Percentiles rank a stretch among this genome's conserved stretches.
These are phyloP conservation scores for Dorcus hopei DNA, from an alignment of 2,888 invertebrate species.

Conservation along the genomic window DNA sequence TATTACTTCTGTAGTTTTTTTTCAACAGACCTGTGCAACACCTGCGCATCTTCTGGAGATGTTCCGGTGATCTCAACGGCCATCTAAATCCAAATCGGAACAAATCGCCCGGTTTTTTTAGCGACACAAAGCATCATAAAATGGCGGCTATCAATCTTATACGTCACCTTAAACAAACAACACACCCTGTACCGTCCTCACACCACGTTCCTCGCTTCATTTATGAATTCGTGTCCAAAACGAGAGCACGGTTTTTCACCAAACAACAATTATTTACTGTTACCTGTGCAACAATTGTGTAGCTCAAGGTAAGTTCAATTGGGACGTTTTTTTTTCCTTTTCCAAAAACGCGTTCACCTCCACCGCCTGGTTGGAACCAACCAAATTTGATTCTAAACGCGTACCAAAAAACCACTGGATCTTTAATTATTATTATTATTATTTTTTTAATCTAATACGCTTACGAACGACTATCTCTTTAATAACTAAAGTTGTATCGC, in stretches of 20 bases:
- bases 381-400: no score
- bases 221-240: neutral
- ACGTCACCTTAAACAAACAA: conserved; percentile 1
- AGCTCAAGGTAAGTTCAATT: conserved; percentile 1
- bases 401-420: no score
- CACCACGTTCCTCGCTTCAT: neutral
- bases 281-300: neutral
- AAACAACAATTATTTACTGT: neutral
- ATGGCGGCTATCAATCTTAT: conserved; percentile 1
- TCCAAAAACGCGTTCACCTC: neutral
- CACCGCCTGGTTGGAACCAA: neutral
- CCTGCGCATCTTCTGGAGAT: no score
- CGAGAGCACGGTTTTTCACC: neutral
- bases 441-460: no score
- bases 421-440: no score
- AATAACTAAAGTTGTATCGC: conserved; percentile 13
- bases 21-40: no score
- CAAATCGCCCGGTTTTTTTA: no score
- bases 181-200: neutral
- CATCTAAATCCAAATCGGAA: no score
- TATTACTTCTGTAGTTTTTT: no score
- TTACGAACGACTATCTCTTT: conserved; percentile 6
- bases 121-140: neutral
- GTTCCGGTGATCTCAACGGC: no score
- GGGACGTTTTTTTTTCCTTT: neutral